Base-by-base conservation (phyloP, 2,113 vertebrate species). In the Hystrix cristata region DNA sequence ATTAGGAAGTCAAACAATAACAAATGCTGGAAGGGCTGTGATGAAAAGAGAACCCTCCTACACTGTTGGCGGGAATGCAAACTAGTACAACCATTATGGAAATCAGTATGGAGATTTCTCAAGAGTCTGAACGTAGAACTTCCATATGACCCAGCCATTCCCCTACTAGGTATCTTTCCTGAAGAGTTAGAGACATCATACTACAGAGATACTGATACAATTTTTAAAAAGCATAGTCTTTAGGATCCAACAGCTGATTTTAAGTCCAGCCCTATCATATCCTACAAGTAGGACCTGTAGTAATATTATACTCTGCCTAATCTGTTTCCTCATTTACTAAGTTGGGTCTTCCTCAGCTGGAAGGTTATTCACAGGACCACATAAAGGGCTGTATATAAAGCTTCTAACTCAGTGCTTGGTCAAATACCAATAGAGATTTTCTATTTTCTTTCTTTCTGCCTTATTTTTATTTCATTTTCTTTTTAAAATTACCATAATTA, bases 191-290 rank as follows among this genome's bases (percentile, higher is more conserved):
- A 38, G 38, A 38, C 38, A 38, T 38, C 38, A 38, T 38, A 38
- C 38, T 38, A 38, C 38, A 38, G 38, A 38, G 38, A 38, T 38
- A 38, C 72, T 48, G 15, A 16, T n/a, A 0, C 18, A 27, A 2
- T 87, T 96, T 91, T 84, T 34, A 1, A 74, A 81, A 92, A 87
- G 8, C 29, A 18, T 48, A 59, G 31, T 27, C n/a, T 92, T 95
- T 69, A 76, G n/a, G 83, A 82, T 91, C 31, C 72, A 31, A 88
- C 3, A 86, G 25, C 11, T 90, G 12, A 21, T 53, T 92, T 85
- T 88, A 86, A 90, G 93, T 93, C 27, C 43, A 95, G 51, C 31
- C 64, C 14, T 65, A 27, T 92, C 16, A 21, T 71, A 72, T 74
- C 27, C 38, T 93, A 48, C 4, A 87, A 57, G 3, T 69, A 55